A percentile compares a stretch with the other conserved stretches of the same genome.
These are phyloP conservation scores for Orthonyx spaldingii DNA, from an alignment of 2,113 vertebrate species.

Conservation along the genomic window DNA sequence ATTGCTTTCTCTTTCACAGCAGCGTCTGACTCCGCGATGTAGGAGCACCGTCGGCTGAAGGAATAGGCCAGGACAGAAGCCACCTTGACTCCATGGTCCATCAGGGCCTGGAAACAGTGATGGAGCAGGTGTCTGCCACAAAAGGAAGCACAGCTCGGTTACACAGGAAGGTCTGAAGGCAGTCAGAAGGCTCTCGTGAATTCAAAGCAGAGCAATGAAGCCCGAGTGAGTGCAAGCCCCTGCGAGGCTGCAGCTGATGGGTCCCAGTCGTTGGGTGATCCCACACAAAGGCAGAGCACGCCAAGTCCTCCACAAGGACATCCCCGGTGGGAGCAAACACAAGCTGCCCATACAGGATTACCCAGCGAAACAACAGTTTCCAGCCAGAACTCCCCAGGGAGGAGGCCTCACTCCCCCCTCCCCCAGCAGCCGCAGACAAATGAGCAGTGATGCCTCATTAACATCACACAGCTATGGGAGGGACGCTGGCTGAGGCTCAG, in stretches of 20 bases:
- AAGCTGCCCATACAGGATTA: background rate
- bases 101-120: constrained; percentile 97
- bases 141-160: background rate
- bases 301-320: background rate
- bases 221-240: no score
- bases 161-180: background rate
- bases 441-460: background rate
- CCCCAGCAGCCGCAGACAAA: background rate
- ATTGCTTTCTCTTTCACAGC: constrained; percentile 97
- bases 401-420: background rate
- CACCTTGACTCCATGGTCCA: constrained; percentile 98
- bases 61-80: constrained; percentile 96
- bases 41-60: constrained; percentile 95
- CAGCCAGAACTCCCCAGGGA: background rate
- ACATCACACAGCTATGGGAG: background rate
- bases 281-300: background rate
- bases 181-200: background rate
- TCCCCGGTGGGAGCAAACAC: background rate
- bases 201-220: background rate
- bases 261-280: background rate
- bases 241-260: no score
- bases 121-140: constrained; percentile 90
- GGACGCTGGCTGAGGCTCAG: fast-evolving
- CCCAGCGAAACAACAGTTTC: background rate
- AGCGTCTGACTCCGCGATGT: constrained; percentile 93